Base-by-base conservation (phyloP, 2,797 vertebrate species). In the Botia kubotai region DNA sequence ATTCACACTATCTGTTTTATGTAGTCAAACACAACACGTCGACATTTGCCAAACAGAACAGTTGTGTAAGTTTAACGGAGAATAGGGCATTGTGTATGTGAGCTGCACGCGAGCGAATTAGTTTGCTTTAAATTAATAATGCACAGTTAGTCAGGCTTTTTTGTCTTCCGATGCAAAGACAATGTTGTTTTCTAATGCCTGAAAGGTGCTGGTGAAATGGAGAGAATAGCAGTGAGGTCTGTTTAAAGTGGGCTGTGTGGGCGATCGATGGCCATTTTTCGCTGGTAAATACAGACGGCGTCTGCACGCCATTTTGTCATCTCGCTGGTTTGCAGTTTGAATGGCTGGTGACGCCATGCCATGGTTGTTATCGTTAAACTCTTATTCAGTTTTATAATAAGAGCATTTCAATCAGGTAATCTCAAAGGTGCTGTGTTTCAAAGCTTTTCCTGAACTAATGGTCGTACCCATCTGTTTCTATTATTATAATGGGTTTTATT, bases 281-380 rank as follows among this genome's bases (percentile, higher is more conserved):
- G 39, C 26, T 60, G n/a, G 48, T 26, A 63, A 53, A 72, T 53
- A 68, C 63, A 58, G 72, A 68, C 79, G 71, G 62, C 78, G 78
- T 29, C 17, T 65, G 5, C 29, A 65, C 62, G 63, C 79, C 79
- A 80, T 80, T 80, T 80, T 80, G 79, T 74, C 63, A 21, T 74
- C 63, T 74, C 63, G 36, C 63, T 74, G 77, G 48, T 70, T 72
- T 50, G 75, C 60, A 13, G 52, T 43, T 70, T 81, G 83, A 84
- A 81, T 81, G 78, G 83, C 69, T 72, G 58, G 43, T 82, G 69
- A 77, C 79, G 70, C 74, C 62, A 67, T 52, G 26, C 52, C 43
- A 14, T 29, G 60, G 1, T 36, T 80, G 53, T 36, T 72, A 26
- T 65, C 26, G 39, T 79, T 50, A 66, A 60, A 26, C 13, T 53